A percentile compares a stretch with the other conserved stretches of the same genome.
phyloP scores from a whole-genome alignment of 2,888 invertebrate genomes.

The Drosophila anceps region DNA sequence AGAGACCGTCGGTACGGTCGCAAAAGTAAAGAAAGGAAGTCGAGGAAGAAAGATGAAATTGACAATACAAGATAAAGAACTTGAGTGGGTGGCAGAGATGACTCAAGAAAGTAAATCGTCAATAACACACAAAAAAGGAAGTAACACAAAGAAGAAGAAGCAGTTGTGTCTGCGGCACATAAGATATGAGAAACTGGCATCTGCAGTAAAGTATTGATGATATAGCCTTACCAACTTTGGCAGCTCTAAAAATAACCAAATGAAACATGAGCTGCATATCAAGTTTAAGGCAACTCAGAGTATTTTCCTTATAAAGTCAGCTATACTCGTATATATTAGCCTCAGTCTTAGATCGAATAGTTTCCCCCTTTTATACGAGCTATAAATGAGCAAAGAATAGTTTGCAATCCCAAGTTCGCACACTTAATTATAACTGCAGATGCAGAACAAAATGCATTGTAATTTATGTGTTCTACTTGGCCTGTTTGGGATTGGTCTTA shows the following conservation, averaged over 20 bases:
- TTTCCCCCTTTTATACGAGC: neutral
- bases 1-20: too few relatives aligned
- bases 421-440: conserved; percentile 14
- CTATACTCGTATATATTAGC: too few relatives aligned
- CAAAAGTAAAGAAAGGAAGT: neutral
- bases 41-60: neutral
- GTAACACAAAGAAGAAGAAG: neutral
- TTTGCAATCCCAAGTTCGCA: neutral
- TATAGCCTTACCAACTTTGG: neutral
- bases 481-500: conserved; percentile 41
- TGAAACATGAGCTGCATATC: conserved; percentile 1
- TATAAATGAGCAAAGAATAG: neutral
- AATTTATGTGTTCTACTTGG: conserved; percentile 37
- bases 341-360: neutral
- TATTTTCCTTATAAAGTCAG: neutral
- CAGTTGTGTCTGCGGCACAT: neutral
- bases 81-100: neutral
- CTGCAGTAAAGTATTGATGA: neutral
- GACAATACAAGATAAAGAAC: neutral
- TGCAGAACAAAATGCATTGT: conserved; percentile 43
- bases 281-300: neutral
- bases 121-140: neutral
- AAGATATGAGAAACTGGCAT: neutral
- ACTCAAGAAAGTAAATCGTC: neutral
- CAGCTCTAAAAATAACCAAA: neutral